Base-by-base conservation (phyloP, 2,797 vertebrate genomes). In the Melanogrammus aeglefinus region DNA sequence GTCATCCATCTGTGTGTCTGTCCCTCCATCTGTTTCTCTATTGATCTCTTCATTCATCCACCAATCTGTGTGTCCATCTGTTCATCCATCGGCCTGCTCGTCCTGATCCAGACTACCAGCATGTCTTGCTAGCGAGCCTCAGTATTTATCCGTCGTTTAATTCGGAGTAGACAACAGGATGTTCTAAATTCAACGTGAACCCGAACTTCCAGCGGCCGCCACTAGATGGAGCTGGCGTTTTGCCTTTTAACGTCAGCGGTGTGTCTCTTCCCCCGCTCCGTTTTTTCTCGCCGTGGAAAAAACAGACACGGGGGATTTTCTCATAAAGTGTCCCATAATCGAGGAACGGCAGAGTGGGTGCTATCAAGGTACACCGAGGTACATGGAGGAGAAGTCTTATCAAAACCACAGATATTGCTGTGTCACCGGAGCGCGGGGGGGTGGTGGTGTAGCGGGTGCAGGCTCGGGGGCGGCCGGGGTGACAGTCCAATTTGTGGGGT, bases 401-500 rank as follows among this genome's bases (percentile, higher is more conserved):
- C 63, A 69, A 27, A 69, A 27, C 63, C 63, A 27, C 63, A 69
- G 24, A 27, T 27, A 69, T 29, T 69, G 63, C 63, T 69, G 63
- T 69, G 63, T 69, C 63, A 27, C 57, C 57, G 21, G 21, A 63
- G 57, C 6, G 57, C 27, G 63, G 24, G 63, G 24, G 0, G 8
- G 63, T 27, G 24, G 63, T 27, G 63, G 57, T 51, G 57, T 24
- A 2, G 4, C 21, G 63, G 63, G 63, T 4, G 63, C 24, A 12
- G 8, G 4, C 24, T 27, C n/a, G 3, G 63, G 63, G 63, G 63
- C 63, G n/a, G n/a, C 27, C 63, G 63, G 63, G 63, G 24, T 69
- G 63, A 69, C 63, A 27, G 63, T 69, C 63, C 63, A 69, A 69
- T 69, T 69, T 69, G 63, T 27, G 63, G 63, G 24, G n/a, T 27